Conservation (phyloP, 2,113 vertebrate genomes). For the Grantiella picta region DNA sequence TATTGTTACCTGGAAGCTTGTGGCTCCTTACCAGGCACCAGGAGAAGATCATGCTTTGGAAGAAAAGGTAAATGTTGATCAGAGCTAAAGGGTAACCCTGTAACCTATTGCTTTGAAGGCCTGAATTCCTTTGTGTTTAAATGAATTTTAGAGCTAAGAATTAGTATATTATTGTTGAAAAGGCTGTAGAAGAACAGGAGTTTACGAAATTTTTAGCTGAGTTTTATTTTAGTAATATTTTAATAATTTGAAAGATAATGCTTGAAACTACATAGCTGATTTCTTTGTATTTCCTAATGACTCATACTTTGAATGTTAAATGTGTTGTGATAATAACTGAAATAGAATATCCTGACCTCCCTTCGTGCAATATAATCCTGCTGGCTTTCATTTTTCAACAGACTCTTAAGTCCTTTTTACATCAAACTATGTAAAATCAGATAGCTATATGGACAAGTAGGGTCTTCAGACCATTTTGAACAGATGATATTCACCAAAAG, state of each 20-base stretch:
- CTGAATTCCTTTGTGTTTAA: background rate
- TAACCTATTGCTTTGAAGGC: background rate
- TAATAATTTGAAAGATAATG: background rate
- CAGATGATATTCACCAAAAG: background rate
- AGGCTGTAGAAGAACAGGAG: background rate
- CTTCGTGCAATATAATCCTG: background rate
- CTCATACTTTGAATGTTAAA: background rate
- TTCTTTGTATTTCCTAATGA: background rate
- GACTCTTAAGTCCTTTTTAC: background rate
- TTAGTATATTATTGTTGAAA: background rate
- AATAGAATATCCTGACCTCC: background rate
- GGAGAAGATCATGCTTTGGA: conserved; percentile 48
- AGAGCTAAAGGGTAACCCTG: background rate
- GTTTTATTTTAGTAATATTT: background rate
- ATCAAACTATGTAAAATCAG: background rate
- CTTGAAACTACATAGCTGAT: background rate
- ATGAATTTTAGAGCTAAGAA: background rate
- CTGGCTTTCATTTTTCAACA: background rate
- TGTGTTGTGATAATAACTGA: background rate
- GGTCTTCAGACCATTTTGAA: background rate
- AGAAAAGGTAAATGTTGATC: conserved; percentile 72
- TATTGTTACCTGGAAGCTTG: conserved; percentile 83
- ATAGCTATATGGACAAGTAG: background rate
- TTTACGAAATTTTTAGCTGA: background rate
- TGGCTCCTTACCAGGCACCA: conserved; percentile 69